Base-by-base conservation (phyloP, 2,888 invertebrate species). In the Himalopsyche anomala region DNA sequence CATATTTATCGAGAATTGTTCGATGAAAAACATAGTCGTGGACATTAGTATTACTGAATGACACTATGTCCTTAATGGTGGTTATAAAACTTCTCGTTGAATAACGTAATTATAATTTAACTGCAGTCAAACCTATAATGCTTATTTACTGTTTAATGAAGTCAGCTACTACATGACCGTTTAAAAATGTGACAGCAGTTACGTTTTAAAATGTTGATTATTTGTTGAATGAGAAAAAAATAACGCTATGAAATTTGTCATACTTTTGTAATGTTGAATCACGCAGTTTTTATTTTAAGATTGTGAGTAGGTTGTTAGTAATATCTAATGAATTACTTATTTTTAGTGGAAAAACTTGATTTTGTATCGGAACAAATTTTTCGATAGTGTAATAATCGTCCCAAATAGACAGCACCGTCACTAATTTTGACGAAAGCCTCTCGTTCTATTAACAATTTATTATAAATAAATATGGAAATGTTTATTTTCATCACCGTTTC, bases 201-300 rank as follows among this genome's bases (percentile, higher is more conserved):
- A 74, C 74, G 38, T 36, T 38, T 36, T 4, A 36, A 12, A 36
- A 74, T 74, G 74, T 15, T 74, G 74, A 38, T 38, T 36, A 38
- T 36, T 38, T 36, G 5, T 74, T 12, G 74, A 36, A 38, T 74
- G 74, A 74, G 28, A 62, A 62, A 36, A 74, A 15, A 74, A 74
- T 38, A 74, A 4, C 74, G 36, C 36, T 74, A 36, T 15, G 38
- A 74, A 74, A 38, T 74, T 74, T 74, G 38, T 74, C 74, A 74
- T 74, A 36, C 19, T 74, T 74, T 38, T 62, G 62, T 62, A 62
- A 2, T 9, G 62, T 62, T 28, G 74, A 74, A 74, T 74, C 74
- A 74, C 74, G 74, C 36, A 74, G 74, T 74, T 74, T 74, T 74
- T 74, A 74, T 74, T 74, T 74, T 74, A 74, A 74, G 74, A 74